phyloP scores from a whole-genome alignment of 2,797 vertebrate genomes.

The Phyllotis vaccarum region DNA sequence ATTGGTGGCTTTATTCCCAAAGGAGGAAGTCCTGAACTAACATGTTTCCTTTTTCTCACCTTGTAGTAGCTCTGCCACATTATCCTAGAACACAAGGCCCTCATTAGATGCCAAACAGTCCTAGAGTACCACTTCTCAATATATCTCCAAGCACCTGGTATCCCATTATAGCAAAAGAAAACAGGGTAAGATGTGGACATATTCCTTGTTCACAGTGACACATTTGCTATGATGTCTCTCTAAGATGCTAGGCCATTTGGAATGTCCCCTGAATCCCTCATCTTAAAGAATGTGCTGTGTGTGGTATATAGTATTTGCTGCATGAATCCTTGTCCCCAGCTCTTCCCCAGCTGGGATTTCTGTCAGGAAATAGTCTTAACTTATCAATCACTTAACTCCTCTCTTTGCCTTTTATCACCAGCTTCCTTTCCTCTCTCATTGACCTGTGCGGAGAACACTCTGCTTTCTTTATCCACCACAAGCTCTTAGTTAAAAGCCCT shows the following conservation, averaged over 20 bases:
- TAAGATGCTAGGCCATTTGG: background rate
- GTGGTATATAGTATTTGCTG: background rate
- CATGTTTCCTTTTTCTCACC: background rate
- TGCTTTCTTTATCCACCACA: background rate
- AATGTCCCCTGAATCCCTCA: background rate
- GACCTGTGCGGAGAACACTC: background rate
- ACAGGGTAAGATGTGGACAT: background rate
- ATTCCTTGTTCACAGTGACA: background rate
- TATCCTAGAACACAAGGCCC: background rate
- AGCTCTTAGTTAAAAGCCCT: background rate
- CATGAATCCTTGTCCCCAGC: background rate
- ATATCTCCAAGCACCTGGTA: background rate
- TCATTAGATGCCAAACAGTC: background rate
- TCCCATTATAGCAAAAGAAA: background rate
- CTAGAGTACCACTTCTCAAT: background rate
- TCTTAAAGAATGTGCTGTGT: fast-evolving
- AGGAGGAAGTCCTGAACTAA: background rate
- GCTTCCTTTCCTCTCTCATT: background rate
- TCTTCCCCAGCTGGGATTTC: background rate
- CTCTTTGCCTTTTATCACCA: background rate
- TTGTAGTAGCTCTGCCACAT: background rate
- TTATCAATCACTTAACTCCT: background rate
- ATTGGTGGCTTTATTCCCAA: no score
- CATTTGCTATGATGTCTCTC: background rate
- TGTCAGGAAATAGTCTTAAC: background rate